Base-by-base conservation (phyloP, 2,888 invertebrate species). In the Stenodema calcarata region DNA sequence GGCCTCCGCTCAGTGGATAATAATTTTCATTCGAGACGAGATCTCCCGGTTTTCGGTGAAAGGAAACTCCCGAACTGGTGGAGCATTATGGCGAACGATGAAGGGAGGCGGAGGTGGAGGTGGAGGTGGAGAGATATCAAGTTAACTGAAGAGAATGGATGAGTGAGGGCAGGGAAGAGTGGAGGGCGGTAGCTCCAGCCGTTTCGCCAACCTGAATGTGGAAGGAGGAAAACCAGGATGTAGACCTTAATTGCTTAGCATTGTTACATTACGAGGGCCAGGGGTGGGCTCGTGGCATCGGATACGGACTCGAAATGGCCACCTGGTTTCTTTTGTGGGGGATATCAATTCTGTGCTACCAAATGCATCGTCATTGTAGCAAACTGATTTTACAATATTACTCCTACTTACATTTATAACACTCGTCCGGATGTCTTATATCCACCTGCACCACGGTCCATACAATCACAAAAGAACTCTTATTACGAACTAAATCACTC, bases 141-240 rank as follows among this genome's bases (percentile, higher is more conserved):
- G 80, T 80, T 80, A 80, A 80, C 80, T 80, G 50, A 23, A 80
- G 50, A 54, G 54, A 80, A 80, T 80, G 54, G 80, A 30, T 30
- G 54, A 23, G 54, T 54, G 16, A 6, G 12, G 44, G 54, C 30
- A 47, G 23, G 35, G 35, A 7, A 7, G 35, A 7, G 35, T n/a
- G 35, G 35, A 7, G 35, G 35, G n/a, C 12, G 44, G 54, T 54
- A 47, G 47, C 79, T 79, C 79, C 2, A 50, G 50, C 7, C 80
- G 30, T 80, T 80, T 50, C 80, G 23, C 62, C 18, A 62, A 62
- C 18, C 62, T 62, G 62, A 62, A 62, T 62, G 62, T 62, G 62
- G 62, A 62, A 23, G 62, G 35, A 75, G 35, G 73, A 75, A 41
- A 75, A 75, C n/a, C 73, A 75, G 73, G 41, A 75, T 75, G 73